Percentiles rank a stretch among this genome's conserved stretches.
phyloP scores from a whole-genome alignment of 2,797 vertebrate species.

The Atherinosoma microstoma region DNA sequence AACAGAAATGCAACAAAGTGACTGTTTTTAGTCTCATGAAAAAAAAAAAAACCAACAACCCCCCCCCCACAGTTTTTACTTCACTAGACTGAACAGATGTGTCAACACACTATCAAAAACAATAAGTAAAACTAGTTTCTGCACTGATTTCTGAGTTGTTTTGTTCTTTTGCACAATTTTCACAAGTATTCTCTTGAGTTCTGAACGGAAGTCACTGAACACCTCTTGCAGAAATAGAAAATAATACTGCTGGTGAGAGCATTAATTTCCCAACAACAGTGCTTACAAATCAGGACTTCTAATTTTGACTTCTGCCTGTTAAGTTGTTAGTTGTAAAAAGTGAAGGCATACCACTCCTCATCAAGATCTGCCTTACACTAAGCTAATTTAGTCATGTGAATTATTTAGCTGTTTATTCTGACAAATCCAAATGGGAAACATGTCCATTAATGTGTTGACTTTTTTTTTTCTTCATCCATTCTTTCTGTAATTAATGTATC shows the following conservation, averaged over 20 bases:
- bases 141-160: background rate
- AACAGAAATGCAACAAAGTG: constrained; percentile 6
- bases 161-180: background rate
- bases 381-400: background rate
- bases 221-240: background rate
- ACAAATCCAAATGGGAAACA: background rate
- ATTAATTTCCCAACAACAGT: background rate
- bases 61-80: background rate
- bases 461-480: background rate
- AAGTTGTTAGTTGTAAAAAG: background rate
- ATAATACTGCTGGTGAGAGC: background rate
- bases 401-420: background rate
- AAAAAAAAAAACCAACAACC: background rate
- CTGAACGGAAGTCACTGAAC: background rate
- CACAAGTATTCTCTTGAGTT: background rate
- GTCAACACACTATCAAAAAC: background rate
- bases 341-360: background rate
- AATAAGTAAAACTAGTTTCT: background rate
- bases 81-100: background rate
- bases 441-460: constrained; percentile 2
- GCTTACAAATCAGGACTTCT: background rate
- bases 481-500: background rate
- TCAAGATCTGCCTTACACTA: background rate
- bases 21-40: background rate
- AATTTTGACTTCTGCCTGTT: background rate